Conservation (phyloP, 2,888 invertebrate genomes). For the Petrolisthes cinctipes region DNA sequence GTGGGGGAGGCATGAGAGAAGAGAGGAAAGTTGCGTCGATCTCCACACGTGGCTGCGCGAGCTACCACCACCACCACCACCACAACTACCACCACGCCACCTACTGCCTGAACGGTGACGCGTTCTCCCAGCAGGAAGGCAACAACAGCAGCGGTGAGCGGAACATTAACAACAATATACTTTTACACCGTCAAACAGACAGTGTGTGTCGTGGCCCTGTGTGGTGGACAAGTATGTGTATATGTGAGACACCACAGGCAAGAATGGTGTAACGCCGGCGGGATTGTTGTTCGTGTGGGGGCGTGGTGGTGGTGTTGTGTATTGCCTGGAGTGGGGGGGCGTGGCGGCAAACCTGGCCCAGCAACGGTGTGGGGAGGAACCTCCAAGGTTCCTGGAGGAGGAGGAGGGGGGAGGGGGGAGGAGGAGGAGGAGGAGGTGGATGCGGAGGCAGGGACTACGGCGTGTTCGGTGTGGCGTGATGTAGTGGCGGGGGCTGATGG, state of each 20-base stretch:
- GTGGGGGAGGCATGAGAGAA: neutral
- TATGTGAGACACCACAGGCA: too few species aligned
- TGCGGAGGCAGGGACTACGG: neutral
- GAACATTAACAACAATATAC: too few species aligned
- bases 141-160: too few species aligned
- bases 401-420: conserved; percentile 7
- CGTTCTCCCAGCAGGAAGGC: too few species aligned
- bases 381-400: conserved; percentile 41
- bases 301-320: conserved; percentile 16
- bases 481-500: neutral
- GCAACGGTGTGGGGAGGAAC: conserved; percentile 38
- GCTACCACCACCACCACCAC: conserved; percentile 7
- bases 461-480: neutral
- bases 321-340: conserved; percentile 6
- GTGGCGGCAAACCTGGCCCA: conserved; percentile 34
- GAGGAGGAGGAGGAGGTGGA: neutral
- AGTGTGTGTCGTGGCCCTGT: conserved; percentile 8
- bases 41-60: conserved; percentile 45
- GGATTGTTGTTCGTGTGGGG: neutral
- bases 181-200: too few species aligned
- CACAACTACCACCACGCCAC: conserved; percentile 6
- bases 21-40: conserved; percentile 24
- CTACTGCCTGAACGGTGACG: neutral
- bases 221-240: neutral
- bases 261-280: neutral